phyloP scores from a whole-genome alignment of 2,113 vertebrate species.

The Leptosomus discolor region DNA sequence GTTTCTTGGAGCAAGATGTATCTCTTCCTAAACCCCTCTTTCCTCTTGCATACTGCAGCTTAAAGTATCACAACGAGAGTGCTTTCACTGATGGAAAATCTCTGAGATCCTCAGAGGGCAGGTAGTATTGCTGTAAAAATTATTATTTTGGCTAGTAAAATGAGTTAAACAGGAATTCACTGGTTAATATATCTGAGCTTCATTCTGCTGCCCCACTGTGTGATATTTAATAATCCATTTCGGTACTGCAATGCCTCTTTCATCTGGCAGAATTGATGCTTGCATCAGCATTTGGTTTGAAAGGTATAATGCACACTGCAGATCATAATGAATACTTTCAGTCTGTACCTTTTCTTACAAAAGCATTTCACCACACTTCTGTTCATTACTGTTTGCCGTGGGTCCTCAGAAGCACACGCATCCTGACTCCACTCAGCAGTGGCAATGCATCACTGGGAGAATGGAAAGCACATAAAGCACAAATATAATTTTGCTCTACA shows the following conservation, averaged over 20 bases:
- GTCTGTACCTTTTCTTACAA: neutral
- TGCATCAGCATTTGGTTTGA: neutral
- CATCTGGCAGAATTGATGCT: neutral
- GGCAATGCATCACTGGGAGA: neutral
- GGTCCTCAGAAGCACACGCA: neutral
- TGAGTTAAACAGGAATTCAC: neutral
- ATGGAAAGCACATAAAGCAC: slow-evolving; percentile 18
- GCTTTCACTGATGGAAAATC: neutral
- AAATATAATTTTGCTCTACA: slow-evolving; percentile 15
- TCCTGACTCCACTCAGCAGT: neutral
- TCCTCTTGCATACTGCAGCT: neutral
- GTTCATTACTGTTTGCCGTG: neutral
- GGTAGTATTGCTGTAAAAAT: neutral
- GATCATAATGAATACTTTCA: neutral
- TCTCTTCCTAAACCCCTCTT: neutral
- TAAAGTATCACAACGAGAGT: neutral
- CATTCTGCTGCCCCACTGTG: neutral
- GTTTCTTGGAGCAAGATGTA: neutral
- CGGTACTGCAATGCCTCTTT: neutral
- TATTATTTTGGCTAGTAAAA: neutral
- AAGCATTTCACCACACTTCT: neutral
- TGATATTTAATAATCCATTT: neutral
- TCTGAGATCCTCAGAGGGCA: neutral
- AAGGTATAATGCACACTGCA: neutral
- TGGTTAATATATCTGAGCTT: neutral